Conservation (phyloP, 2,113 vertebrate genomes). For the Ondatra zibethicus region DNA sequence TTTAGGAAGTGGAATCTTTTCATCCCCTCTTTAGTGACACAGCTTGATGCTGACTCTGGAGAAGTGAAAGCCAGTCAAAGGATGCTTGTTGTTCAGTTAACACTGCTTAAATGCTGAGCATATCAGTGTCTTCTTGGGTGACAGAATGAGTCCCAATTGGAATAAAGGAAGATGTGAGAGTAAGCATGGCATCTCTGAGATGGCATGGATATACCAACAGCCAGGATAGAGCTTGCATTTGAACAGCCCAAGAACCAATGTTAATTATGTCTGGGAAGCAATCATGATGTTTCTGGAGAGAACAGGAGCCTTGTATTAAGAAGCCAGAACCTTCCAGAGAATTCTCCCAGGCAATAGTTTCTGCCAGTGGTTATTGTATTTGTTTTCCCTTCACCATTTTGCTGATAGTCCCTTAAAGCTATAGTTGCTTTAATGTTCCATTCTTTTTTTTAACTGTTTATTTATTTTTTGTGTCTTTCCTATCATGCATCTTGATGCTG, state of each 20-base stretch:
- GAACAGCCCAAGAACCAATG: background rate
- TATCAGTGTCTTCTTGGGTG: background rate
- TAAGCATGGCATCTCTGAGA: background rate
- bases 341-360: background rate
- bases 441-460: constrained; percentile 14
- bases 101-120: background rate
- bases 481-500: background rate
- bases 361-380: background rate
- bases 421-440: constrained; percentile 43
- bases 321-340: constrained; percentile 35
- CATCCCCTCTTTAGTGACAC: constrained; percentile 15
- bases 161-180: background rate
- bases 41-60: constrained; percentile 56
- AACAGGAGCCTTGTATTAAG: background rate
- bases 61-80: constrained; percentile 6
- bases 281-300: constrained; percentile 1
- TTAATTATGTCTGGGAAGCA: background rate
- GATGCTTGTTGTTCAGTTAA: constrained; percentile 17
- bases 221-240: background rate
- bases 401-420: constrained; percentile 45
- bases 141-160: background rate
- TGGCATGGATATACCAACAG: background rate
- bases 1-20: constrained; percentile 60
- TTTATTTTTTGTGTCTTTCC: background rate
- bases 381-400: constrained; percentile 49